Evolutionary conservation across 2,113 vertebrate genomes (phyloP).

Genomic region (Patagioenas fasciata): DNA sequence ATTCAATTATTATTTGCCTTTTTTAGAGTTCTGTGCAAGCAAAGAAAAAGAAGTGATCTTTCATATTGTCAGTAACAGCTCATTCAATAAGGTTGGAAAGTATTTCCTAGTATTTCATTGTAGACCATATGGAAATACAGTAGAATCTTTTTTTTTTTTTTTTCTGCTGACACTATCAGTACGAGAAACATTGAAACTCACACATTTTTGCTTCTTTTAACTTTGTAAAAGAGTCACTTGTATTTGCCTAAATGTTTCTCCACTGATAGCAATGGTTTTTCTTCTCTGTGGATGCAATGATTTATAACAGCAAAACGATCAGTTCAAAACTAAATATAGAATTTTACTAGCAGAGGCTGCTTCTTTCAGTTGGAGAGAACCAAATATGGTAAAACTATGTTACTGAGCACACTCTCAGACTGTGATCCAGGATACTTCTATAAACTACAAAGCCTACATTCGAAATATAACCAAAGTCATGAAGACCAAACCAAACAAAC

Average conservation of each 20-base stretch:
- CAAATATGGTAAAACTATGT: slow-evolving; percentile 56
- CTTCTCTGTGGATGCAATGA: neutral
- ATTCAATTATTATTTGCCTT: neutral
- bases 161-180: neutral
- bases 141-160: neutral
- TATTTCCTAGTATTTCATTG: neutral
- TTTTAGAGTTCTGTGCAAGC: neutral
- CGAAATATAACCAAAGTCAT: neutral
- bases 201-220: neutral
- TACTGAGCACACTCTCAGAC: neutral
- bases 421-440: neutral
- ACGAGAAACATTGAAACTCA: neutral
- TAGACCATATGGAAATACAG: neutral
- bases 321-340: slow-evolving; percentile 15
- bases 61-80: neutral
- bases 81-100: neutral
- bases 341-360: neutral
- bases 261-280: neutral
- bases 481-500: neutral
- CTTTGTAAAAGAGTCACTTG: neutral
- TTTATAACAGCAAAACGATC: neutral
- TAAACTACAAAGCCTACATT: neutral
- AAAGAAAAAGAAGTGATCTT: neutral
- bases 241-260: neutral
- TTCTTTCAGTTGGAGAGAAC: neutral